Conservation (phyloP, 2,797 vertebrate species). For the Cynopterus sphinx region DNA sequence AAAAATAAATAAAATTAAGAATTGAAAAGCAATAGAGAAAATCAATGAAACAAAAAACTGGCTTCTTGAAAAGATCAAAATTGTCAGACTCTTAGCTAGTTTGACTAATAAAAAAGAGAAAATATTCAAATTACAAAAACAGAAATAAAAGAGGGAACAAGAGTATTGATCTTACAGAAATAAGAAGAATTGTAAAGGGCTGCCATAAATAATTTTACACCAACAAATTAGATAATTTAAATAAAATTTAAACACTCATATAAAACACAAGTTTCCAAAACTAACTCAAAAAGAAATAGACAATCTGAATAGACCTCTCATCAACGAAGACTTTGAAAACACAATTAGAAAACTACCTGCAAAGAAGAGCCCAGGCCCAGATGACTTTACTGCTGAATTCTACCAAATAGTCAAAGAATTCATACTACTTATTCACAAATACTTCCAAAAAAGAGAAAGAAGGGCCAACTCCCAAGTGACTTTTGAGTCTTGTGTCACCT, state of each 20-base stretch:
- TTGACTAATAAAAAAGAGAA: background rate
- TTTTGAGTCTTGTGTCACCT: background rate
- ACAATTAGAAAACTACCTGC: background rate
- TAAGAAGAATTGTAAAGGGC: background rate
- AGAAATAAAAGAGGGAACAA: background rate
- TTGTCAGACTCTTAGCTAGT: background rate
- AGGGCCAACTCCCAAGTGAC: background rate
- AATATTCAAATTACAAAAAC: background rate
- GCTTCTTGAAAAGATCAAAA: background rate
- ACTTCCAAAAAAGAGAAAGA: background rate
- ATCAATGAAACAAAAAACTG: background rate
- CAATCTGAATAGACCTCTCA: background rate
- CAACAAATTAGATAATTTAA: background rate
- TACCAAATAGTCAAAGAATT: background rate
- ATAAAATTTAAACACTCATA: background rate
- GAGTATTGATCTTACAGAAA: background rate
- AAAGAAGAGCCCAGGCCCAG: background rate
- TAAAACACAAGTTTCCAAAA: background rate
- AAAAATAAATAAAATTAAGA: background rate
- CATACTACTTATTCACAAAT: background rate
- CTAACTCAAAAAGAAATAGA: background rate
- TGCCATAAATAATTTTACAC: background rate
- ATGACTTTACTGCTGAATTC: background rate
- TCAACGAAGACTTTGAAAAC: background rate
- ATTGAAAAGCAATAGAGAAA: background rate